Base-by-base conservation (phyloP, 2,888 invertebrate species). In the Andrena praecox region DNA sequence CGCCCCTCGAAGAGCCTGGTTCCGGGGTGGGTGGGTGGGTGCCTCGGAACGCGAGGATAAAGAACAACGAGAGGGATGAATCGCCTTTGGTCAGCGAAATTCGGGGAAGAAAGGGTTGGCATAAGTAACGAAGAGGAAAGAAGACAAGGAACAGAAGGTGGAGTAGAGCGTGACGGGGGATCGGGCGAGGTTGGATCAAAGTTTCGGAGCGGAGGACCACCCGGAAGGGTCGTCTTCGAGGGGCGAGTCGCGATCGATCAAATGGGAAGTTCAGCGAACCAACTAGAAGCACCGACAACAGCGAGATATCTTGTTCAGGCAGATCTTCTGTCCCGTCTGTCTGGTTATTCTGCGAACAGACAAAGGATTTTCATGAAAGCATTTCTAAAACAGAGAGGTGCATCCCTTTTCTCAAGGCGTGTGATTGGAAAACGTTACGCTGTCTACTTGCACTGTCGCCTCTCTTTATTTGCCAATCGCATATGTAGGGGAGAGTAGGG, bases 231-330 rank as follows among this genome's bases (percentile, higher is more conserved):
- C 77, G 77, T 81, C 85, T 87, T 85, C 84, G 85, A 89, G 89
- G 86, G 87, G 83, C 85, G 88, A 87, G 85, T 78, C 81, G 83
- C 85, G 85, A 88, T 87, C 83, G 84, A 86, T 87, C 81, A 85
- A 89, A 87, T 88, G 87, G 85, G 85, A 92, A 89, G 89, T 88
- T 90, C 88, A 88, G 90, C 93, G 90, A 92, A 97, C 97, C 97
- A 94, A 97, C 97, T 94, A 97, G 95, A 93, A 97, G 95, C 95
- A 97, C 97, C 89, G 97, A 97, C 93, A 97, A 95, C 93, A 97
- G 95, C 82, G 97, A 97, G 93, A 97, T 96, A 90, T 97, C 96
- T 93, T 97, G 97, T 89, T 97, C 97, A 79, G 94, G 94, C 87
- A 96, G 96, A 85, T 96, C 95, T 91, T 96, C 96, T 91, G 96